These are phyloP conservation scores for rabbit (Oryctolagus cuniculus) DNA, from an alignment of 2,113 vertebrate genomes.

Conservation along the genomic window DNA sequence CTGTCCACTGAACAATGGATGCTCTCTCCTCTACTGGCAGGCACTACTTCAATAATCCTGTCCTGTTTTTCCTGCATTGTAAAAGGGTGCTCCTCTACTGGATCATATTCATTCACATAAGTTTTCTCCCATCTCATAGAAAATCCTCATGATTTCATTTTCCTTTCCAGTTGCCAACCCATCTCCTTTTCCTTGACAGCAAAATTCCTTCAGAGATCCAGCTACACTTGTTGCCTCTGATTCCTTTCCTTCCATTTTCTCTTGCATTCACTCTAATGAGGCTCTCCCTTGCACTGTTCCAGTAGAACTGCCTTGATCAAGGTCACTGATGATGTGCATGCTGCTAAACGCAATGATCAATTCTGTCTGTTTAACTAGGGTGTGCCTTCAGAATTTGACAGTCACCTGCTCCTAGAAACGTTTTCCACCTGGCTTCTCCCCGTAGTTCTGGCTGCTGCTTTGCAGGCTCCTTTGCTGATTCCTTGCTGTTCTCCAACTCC, in stretches of 20 bases:
- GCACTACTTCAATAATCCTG: background rate
- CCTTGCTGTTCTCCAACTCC: background rate
- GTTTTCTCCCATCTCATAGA: constrained; percentile 1
- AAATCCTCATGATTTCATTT: constrained; percentile 26
- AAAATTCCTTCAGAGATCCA: constrained; percentile 24
- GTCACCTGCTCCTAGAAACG: constrained; percentile 16
- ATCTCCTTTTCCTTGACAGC: background rate
- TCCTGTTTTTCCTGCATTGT: constrained; percentile 28
- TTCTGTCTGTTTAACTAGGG: background rate
- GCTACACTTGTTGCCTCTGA: background rate
- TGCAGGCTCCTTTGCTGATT: background rate
- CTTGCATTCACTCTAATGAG: background rate
- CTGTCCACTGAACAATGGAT: background rate
- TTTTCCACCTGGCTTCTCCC: background rate
- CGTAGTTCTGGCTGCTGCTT: background rate
- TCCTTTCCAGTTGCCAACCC: background rate
- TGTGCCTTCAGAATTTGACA: constrained; percentile 21
- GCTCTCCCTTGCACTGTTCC: background rate
- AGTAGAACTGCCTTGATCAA: constrained; percentile 28
- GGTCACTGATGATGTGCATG: background rate
- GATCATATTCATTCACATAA: constrained; percentile 16
- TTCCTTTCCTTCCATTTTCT: constrained; percentile 28
- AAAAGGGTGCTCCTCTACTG: constrained; percentile 11
- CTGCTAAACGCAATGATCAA: background rate
- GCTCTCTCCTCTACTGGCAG: background rate